phyloP scores from a whole-genome alignment of 2,797 vertebrate genomes.

The Prunella strophiata region DNA sequence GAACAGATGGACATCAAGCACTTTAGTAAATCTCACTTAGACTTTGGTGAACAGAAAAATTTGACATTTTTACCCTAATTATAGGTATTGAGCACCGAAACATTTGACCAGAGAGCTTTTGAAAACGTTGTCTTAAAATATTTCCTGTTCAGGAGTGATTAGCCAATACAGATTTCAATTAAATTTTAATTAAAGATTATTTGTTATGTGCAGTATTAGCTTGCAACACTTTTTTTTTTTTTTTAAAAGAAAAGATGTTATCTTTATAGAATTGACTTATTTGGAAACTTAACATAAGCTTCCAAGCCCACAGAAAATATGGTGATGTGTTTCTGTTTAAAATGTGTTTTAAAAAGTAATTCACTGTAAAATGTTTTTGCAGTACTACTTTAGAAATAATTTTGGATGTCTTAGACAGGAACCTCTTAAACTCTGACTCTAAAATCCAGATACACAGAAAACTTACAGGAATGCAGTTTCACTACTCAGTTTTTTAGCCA shows the following conservation, averaged over 20 bases:
- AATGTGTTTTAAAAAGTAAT: slow-evolving; percentile 72
- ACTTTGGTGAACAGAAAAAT: not conserved
- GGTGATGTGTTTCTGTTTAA: slow-evolving; percentile 77
- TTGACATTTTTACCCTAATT: slow-evolving; percentile 23
- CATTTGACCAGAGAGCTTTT: slow-evolving; percentile 16
- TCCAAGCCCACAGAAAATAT: slow-evolving; percentile 84
- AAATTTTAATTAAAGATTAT: slow-evolving; percentile 77
- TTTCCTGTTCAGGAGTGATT: not conserved
- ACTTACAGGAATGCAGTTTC: not conserved
- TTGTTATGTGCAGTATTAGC: slow-evolving; percentile 73
- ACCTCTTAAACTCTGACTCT: not conserved
- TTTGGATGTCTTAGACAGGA: slow-evolving; percentile 71
- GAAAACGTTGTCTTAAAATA: slow-evolving; percentile 45
- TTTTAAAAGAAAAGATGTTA: slow-evolving; percentile 71
- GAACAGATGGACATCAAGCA: slow-evolving; percentile 19
- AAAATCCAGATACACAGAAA: not conserved
- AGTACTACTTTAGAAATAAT: slow-evolving; percentile 71
- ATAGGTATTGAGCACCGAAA: not conserved
- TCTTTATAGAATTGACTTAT: slow-evolving; percentile 82
- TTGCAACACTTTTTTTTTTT: slow-evolving; percentile 73
- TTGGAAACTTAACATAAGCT: slow-evolving; percentile 84
- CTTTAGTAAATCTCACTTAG: not conserved
- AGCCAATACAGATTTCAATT: slow-evolving; percentile 48
- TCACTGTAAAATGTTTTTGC: slow-evolving; percentile 73
- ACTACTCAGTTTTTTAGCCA: not conserved